Percentiles rank a stretch among this genome's conserved stretches.
Conservation (phyloP, 2,797 vertebrate species). For the Catamblyrhynchus diadema region DNA sequence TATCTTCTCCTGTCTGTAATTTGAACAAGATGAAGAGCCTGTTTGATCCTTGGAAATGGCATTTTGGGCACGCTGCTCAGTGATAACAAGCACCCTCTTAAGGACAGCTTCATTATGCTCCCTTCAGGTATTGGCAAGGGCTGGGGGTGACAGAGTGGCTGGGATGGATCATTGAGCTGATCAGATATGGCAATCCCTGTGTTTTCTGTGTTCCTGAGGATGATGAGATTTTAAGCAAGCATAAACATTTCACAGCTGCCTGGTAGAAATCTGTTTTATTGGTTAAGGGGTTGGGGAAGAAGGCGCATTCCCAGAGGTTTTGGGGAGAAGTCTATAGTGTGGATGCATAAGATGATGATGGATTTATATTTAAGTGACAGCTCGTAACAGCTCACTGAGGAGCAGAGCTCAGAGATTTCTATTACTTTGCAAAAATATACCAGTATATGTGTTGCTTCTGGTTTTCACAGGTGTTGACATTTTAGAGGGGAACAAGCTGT, state of each 20-base stretch:
- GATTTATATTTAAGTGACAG: not conserved
- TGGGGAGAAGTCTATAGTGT: not conserved
- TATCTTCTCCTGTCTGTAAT: not conserved
- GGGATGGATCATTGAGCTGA: constrained; percentile 47
- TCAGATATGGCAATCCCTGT: constrained; percentile 41
- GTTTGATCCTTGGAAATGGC: not conserved
- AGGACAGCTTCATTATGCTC: constrained; percentile 34
- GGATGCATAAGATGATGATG: not conserved
- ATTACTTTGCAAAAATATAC: not conserved
- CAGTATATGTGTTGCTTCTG: not conserved
- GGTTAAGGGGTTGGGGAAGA: not conserved
- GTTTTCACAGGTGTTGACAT: not conserved
- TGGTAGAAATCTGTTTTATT: constrained; percentile 21
- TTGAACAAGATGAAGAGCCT: not conserved
- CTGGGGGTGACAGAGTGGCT: not conserved
- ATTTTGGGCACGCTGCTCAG: not conserved
- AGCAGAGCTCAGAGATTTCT: not conserved
- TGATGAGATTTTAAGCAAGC: constrained; percentile 20
- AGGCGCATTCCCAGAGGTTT: not conserved
- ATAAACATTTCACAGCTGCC: constrained; percentile 44
- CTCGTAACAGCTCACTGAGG: not conserved
- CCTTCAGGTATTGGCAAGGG: not conserved
- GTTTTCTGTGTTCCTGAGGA: not conserved
- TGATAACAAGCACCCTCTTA: constrained; percentile 6
- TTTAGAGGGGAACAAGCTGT: not conserved